These are phyloP conservation scores for Apodemus agrarius DNA, from an alignment of 2,797 vertebrate genomes.

Conservation along the genomic window DNA sequence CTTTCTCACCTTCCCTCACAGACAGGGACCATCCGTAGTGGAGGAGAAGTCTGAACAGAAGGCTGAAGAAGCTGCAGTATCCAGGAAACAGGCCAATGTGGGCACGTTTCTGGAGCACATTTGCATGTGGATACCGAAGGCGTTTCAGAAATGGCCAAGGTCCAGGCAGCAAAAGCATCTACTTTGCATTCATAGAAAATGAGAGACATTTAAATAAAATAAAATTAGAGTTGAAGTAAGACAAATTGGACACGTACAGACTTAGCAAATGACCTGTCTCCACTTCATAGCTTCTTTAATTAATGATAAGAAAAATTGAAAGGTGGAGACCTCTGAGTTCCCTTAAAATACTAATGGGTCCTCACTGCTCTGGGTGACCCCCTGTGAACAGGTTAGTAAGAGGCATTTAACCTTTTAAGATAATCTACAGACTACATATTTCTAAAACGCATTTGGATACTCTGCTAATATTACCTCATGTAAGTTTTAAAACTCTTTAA, in stretches of 20 bases:
- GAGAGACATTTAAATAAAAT: constrained; percentile 51
- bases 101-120: constrained; percentile 67
- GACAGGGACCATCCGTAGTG: constrained; percentile 73
- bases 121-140: constrained; percentile 69
- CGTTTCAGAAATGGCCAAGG: constrained; percentile 57
- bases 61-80: constrained; percentile 62
- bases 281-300: neutral
- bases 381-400: neutral
- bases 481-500: neutral
- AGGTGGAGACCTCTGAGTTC: neutral
- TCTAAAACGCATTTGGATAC: constrained; percentile 1
- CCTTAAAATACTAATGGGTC: constrained; percentile 2
- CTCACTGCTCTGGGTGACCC: neutral
- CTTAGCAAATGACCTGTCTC: constrained; percentile 23
- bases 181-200: constrained; percentile 56
- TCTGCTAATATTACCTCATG: neutral
- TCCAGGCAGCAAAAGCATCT: constrained; percentile 64
- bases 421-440: neutral
- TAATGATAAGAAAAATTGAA: constrained; percentile 46
- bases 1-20: constrained; percentile 77
- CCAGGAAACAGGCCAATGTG: constrained; percentile 77
- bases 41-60: constrained; percentile 71
- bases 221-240: neutral
- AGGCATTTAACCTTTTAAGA: neutral
- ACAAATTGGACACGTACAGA: neutral